phyloP scores from a whole-genome alignment of 2,888 invertebrate genomes.

The Zaprionus obscuricornis region DNA sequence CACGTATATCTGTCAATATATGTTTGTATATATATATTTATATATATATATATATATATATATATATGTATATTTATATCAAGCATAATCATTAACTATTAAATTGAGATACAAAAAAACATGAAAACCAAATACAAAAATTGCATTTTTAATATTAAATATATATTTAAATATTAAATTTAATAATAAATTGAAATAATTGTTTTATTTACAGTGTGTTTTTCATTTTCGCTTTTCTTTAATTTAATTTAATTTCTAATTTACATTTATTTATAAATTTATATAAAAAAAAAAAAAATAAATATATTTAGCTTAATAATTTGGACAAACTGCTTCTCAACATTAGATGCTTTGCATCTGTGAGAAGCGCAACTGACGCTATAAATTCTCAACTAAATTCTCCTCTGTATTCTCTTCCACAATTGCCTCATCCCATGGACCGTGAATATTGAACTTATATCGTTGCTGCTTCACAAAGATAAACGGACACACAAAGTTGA shows the following conservation, averaged over 20 bases:
- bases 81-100: conserved; percentile 42
- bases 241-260: conserved; percentile 36
- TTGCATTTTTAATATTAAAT: background rate
- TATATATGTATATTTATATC: conserved; percentile 21
- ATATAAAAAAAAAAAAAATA: background rate
- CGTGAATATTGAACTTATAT: conserved; percentile 96
- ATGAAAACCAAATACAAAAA: conserved; percentile 40
- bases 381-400: conserved; percentile 75
- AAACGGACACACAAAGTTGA: conserved; percentile 89
- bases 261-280: conserved; percentile 24
- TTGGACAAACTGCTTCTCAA: conserved; percentile 28
- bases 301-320: conserved; percentile 3
- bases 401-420: conserved; percentile 85
- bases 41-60: conserved; percentile 16
- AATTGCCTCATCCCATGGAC: conserved; percentile 98
- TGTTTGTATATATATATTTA: conserved; percentile 58
- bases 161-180: conserved; percentile 10
- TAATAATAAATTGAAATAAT: background rate
- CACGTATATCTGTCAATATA: conserved; percentile 39
- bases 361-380: conserved; percentile 72
- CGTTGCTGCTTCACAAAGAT: conserved; percentile 90
- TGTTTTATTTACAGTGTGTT: conserved; percentile 36
- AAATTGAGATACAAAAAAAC: conserved; percentile 31
- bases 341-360: conserved; percentile 59
- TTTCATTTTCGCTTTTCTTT: conserved; percentile 18